Evolutionary conservation across 2,113 vertebrate species (phyloP).

Genomic region (Octodon degus): DNA sequence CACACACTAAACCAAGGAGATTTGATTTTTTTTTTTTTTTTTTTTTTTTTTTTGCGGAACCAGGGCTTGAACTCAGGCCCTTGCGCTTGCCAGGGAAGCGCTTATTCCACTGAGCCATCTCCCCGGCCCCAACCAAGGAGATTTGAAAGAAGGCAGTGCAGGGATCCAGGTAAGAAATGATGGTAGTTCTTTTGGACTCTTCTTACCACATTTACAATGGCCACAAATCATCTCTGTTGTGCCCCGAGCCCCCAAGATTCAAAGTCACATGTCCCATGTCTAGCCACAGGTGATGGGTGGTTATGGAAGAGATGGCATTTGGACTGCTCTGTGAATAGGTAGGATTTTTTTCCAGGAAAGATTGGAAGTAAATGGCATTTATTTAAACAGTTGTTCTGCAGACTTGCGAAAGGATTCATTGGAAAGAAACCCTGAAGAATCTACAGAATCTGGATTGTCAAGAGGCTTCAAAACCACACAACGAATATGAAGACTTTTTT

Average conservation of each 20-base stretch:
- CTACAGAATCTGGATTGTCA: not conserved
- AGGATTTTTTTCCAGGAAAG: not conserved
- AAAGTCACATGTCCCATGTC: not conserved
- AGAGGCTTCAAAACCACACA: not conserved
- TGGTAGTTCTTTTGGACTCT: not conserved
- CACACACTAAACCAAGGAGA: not conserved
- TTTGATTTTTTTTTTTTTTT: no score
- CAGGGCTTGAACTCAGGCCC: no score
- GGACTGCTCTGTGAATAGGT: not conserved
- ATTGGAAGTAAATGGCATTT: not conserved
- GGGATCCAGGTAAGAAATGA: not conserved
- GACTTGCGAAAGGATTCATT: not conserved
- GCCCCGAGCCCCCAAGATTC: not conserved
- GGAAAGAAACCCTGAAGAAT: not conserved
- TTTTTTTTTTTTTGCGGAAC: no score
- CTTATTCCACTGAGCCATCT: no score
- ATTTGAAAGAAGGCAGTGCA: not conserved
- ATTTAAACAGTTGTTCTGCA: not conserved
- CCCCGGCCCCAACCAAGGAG: no score
- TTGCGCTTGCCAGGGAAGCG: no score
- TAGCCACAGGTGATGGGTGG: not conserved
- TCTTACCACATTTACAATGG: not conserved
- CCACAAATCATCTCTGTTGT: not conserved
- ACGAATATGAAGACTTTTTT: not conserved
- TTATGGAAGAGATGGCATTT: not conserved